These are phyloP conservation scores for Epinephelus awoara DNA, from an alignment of 2,797 vertebrate species.

Conservation along the genomic window DNA sequence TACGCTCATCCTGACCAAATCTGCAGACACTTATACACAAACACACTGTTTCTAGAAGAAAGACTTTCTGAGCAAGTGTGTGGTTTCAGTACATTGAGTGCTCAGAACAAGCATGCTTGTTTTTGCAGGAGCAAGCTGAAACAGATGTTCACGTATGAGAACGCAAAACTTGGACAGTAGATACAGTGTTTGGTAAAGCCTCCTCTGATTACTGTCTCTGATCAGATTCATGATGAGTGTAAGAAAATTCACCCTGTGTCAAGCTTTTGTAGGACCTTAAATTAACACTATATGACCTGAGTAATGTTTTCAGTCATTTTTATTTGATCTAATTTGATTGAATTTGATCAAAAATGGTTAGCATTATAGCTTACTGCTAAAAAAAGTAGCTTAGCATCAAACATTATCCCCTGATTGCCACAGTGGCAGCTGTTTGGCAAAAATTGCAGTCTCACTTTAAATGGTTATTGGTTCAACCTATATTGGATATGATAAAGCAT, in stretches of 20 bases:
- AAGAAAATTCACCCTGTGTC: background rate
- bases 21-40: slow-evolving; percentile 45
- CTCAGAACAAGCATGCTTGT: slow-evolving; percentile 64
- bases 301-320: background rate
- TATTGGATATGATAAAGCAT: background rate
- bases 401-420: background rate
- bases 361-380: too few relatives aligned
- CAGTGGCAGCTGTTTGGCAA: background rate
- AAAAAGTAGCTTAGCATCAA: background rate
- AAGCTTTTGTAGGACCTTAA: slow-evolving; percentile 4
- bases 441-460: too few relatives aligned
- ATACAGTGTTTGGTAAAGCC: slow-evolving; percentile 40
- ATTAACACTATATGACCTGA: background rate
- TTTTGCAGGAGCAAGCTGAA: slow-evolving; percentile 74
- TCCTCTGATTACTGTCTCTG: slow-evolving; percentile 19
- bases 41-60: slow-evolving; percentile 49
- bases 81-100: slow-evolving; percentile 60
- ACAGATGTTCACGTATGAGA: slow-evolving; percentile 77
- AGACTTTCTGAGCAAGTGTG: slow-evolving; percentile 46
- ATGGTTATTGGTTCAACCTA: background rate
- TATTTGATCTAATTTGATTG: too few relatives aligned
- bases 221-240: slow-evolving; percentile 9
- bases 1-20: slow-evolving; percentile 36
- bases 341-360: too few relatives aligned
- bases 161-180: slow-evolving; percentile 55